These are phyloP conservation scores for Nothura maculosa DNA, from an alignment of 2,797 vertebrate genomes.

Conservation along the genomic window DNA sequence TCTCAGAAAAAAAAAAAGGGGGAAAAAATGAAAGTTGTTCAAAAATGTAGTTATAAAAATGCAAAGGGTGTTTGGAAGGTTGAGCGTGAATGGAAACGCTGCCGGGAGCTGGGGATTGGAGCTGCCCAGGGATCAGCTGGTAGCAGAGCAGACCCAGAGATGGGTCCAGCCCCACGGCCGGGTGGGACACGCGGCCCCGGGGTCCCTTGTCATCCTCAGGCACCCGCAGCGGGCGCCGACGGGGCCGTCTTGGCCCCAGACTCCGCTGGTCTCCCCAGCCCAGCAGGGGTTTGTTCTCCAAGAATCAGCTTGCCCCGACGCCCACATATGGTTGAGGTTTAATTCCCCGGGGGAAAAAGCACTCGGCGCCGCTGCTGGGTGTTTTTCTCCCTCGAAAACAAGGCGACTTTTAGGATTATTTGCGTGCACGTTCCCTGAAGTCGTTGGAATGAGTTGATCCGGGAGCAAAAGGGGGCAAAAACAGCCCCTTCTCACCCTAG, in stretches of 20 bases:
- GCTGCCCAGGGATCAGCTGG: conserved; percentile 73
- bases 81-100: not conserved
- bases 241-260: too few species aligned
- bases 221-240: too few species aligned
- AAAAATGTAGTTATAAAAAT: conserved; percentile 22
- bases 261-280: too few species aligned
- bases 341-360: not conserved
- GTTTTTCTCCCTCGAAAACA: conserved; percentile 1
- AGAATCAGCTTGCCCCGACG: not conserved
- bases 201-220: too few species aligned
- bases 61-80: conserved; percentile 36
- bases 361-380: not conserved
- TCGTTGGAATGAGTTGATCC: conserved; percentile 5
- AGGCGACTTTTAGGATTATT: conserved; percentile 9
- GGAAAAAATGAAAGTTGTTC: conserved; percentile 11
- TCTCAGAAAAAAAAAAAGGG: not conserved
- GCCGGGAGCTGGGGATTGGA: conserved; percentile 67
- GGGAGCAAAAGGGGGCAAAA: not conserved
- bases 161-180: too few species aligned
- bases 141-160: not conserved
- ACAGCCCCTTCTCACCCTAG: not conserved
- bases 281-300: not conserved
- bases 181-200: too few species aligned
- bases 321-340: conserved; percentile 6
- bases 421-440: conserved; percentile 42